Evolutionary conservation across 1,140 invertebrate genomes (phyloP).

Genomic region (Drosophila suzukii): DNA sequence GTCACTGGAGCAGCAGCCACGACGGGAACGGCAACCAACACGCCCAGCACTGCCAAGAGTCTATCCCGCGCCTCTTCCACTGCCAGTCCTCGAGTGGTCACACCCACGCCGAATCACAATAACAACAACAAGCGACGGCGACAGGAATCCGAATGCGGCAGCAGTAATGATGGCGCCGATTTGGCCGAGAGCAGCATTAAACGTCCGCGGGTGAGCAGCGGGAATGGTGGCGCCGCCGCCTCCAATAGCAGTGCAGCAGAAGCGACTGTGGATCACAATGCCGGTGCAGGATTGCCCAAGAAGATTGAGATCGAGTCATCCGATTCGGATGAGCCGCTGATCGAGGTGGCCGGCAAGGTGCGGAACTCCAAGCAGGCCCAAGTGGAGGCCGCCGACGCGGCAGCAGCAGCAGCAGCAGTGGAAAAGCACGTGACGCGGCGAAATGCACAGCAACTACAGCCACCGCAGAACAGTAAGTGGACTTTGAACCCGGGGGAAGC

Average conservation of each 20-base stretch:
- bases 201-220: constrained; percentile 55
- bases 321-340: constrained; percentile 92
- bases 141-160: constrained; percentile 89
- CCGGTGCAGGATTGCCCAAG: constrained; percentile 23
- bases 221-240: constrained; percentile 4
- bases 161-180: constrained; percentile 47
- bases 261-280: constrained; percentile 24
- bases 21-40: not conserved
- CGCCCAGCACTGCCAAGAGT: constrained; percentile 36
- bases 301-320: constrained; percentile 87
- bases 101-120: constrained; percentile 66
- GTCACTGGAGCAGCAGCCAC: constrained; percentile 17
- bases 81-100: constrained; percentile 56
- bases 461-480: constrained; percentile 61
- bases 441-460: constrained; percentile 63
- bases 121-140: constrained; percentile 88
- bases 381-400: constrained; percentile 48
- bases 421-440: constrained; percentile 76
- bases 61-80: constrained; percentile 50
- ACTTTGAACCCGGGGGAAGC: not conserved
- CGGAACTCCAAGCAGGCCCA: constrained; percentile 84
- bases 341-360: constrained; percentile 89
- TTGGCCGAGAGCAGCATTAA: constrained; percentile 39
- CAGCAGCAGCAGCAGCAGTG: constrained; percentile 30
- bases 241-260: constrained; percentile 15